Percentiles rank a stretch among this genome's conserved stretches.
Evolutionary conservation across 1,140 invertebrate species (phyloP).

Genomic region (Laupala kohalensis): DNA sequence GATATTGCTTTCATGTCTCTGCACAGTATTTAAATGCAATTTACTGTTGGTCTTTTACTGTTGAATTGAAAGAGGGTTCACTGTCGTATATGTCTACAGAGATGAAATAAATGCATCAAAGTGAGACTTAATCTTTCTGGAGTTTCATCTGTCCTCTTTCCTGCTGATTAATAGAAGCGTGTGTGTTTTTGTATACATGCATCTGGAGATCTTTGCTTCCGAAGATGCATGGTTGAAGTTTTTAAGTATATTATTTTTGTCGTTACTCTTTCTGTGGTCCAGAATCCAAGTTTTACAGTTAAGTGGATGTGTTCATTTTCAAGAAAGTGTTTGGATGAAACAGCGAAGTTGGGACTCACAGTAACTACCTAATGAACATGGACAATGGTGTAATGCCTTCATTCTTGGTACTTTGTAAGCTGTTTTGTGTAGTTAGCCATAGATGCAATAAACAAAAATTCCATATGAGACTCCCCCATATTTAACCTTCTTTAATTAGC

Average conservation of each 20-base stretch:
- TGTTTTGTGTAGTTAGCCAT: constrained; percentile 14
- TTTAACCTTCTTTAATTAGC: background rate
- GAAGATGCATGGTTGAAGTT: constrained; percentile 1
- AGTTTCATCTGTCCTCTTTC: background rate
- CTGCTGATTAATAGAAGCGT: background rate
- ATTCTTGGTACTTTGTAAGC: constrained; percentile 17
- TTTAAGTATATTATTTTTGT: background rate
- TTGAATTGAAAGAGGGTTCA: background rate
- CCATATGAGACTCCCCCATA: background rate
- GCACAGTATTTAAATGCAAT: constrained; percentile 11
- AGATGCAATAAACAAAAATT: constrained; percentile 11
- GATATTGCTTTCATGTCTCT: constrained; percentile 8
- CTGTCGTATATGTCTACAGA: constrained; percentile 1
- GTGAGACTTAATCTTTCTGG: background rate
- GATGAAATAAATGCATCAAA: background rate
- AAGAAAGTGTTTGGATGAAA: background rate
- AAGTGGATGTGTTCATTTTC: background rate
- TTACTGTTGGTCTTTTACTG: constrained; percentile 1
- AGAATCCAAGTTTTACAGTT: background rate
- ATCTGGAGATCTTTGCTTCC: background rate
- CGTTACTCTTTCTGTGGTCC: background rate
- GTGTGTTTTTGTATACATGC: background rate
- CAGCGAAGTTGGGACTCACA: background rate
- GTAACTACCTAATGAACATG: background rate
- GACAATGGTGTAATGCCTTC: constrained; percentile 10